These are phyloP conservation scores for Pammene fasciana DNA, from an alignment of 2,888 invertebrate genomes.

Conservation along the genomic window DNA sequence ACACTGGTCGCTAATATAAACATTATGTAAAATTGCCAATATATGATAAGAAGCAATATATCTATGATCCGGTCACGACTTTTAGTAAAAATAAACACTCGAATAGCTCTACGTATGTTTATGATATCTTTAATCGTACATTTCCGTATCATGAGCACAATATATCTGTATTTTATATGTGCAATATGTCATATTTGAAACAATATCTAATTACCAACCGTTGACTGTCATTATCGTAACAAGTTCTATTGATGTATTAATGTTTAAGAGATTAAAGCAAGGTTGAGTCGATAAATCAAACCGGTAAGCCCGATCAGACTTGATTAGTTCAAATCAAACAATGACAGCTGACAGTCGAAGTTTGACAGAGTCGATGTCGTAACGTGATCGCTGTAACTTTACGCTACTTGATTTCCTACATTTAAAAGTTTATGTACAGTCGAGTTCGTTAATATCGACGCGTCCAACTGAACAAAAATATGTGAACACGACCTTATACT, in stretches of 20 bases:
- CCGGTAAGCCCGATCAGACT: slow-evolving; percentile 53
- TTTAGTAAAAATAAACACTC: slow-evolving; percentile 3
- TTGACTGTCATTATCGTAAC: slow-evolving; percentile 35
- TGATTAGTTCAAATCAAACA: slow-evolving; percentile 61
- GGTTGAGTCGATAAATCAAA: slow-evolving; percentile 59
- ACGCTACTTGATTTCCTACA: slow-evolving; percentile 21
- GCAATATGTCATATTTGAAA: slow-evolving; percentile 24
- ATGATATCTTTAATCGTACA: slow-evolving; percentile 2
- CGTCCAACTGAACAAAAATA: too few relatives aligned
- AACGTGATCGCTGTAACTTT: slow-evolving; percentile 31
- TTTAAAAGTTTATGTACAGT: neutral
- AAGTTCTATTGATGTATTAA: slow-evolving; percentile 43
- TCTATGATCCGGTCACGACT: neutral
- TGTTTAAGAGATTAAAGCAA: slow-evolving; percentile 50
- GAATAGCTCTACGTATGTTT: slow-evolving; percentile 6
- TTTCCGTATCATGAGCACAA: slow-evolving; percentile 8
- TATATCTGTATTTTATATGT: neutral
- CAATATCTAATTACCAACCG: slow-evolving; percentile 36
- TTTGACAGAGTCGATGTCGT: slow-evolving; percentile 45
- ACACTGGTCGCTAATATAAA: too few relatives aligned
- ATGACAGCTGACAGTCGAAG: slow-evolving; percentile 66
- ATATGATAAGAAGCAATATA: neutral
- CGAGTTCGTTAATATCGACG: too few relatives aligned
- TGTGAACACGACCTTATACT: too few relatives aligned
- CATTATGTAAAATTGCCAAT: neutral